Base-by-base conservation (phyloP, 2,797 vertebrate genomes). In the Spinus pinus region DNA sequence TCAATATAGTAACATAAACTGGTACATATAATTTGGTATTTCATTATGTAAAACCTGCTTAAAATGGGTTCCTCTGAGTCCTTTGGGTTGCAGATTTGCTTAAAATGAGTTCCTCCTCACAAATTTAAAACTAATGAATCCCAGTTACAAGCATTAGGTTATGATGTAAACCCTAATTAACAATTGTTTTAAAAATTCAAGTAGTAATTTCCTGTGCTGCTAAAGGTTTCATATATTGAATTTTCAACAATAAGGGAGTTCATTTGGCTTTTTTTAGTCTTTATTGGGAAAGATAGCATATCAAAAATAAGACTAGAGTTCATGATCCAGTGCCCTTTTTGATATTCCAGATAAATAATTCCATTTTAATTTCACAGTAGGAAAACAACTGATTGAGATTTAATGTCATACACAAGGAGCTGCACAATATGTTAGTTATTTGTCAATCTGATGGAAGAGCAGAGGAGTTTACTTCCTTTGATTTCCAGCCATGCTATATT, bases 361-460 rank as follows among this genome's bases (percentile, higher is more conserved):
- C 89, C 70, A 94, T 94, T 96, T 94, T 93, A 97, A 91, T 96
- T 84, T 96, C 95, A 73, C 93, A 94, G 89, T 81, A 84, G 87
- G 94, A 92, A 95, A 94, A 83, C 67, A 94, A 84, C 54, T 94
- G 94, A 96, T 93, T 74, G 92, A 96, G 85, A 88, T 94, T 92
- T 96, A 96, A 96, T 94, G 91, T 94, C 82, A 64, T 53, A 56
- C 70, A 62, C 58, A 64, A 81, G 83, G 66, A 94, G n/a, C 82
- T 94, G 80, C 79, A 65, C 81, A 87, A 92, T 89, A 81, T 95
- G 86, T 94, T 94, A 72, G 86, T 97, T 97, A 96, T 98, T 97
- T 98, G 77, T 97, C 96, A 97, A 53, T 94, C 94, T 97, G 95
- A 98, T 97, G 94, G 96, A 97, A 97, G 94, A 94, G 69, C 82